Base-by-base conservation (phyloP, 2,797 vertebrate genomes). In the Malacoraja senta region DNA sequence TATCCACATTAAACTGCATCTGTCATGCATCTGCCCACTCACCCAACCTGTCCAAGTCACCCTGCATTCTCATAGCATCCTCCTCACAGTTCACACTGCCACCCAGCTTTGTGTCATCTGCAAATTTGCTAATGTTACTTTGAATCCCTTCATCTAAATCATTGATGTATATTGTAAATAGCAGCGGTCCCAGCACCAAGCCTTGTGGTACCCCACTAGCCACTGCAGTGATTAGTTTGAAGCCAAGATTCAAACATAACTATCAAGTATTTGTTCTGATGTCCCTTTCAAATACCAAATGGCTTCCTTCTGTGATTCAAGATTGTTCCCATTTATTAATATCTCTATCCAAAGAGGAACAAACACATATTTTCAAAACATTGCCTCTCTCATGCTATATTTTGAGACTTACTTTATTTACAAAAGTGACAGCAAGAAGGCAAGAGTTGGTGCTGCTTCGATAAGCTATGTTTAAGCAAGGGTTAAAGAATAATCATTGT, bases 401-500 rank as follows among this genome's bases (percentile, higher is more conserved):
- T 61, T 61, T 26, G 81, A 61, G 26, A 61, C 38, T 12, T 61
- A 13, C 81, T 84, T 86, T 61, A 84, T 88, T 88, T 88, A 19
- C 4, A 88, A 86, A 86, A 26, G 24, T 13, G 24, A 58, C 10
- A 58, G 80, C 53, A 58, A 58, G 79, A 83, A 83, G 44, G 9
- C 80, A 88, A 19, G 8, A 88, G 13, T 88, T 15, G 32, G 15
- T 65, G 83, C 29, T 65, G 84, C 15, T 88, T 68, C 29, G n/a
- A 21, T 68, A 61, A 65, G 32, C 32, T 1, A 65, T 65, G 61
- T 61, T 32, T 84, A 58, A 83, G 24, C n/a, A 88, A 88, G 84
- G 84, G 84, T 88, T 88, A 88, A 88, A 68, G 84, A 88, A 88
- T 88, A 88, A 86, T 88, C 21, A 68, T 88, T 68, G 63, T 35